A percentile compares a stretch with the other conserved stretches of the same genome.
These are phyloP conservation scores for Zaprionus inermis DNA, from an alignment of 1,140 invertebrate species.

Conservation along the genomic window DNA sequence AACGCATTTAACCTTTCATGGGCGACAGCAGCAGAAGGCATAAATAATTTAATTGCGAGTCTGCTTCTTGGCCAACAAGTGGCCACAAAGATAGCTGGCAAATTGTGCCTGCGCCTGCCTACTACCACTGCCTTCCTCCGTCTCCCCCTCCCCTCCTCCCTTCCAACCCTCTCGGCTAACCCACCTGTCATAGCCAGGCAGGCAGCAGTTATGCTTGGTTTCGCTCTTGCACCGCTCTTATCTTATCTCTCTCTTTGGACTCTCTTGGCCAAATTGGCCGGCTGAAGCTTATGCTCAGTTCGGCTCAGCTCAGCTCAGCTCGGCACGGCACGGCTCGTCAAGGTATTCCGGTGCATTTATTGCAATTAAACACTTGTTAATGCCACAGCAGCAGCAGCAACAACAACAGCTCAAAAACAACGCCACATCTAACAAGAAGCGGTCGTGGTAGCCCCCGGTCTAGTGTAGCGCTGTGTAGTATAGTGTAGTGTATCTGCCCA, in stretches of 20 bases:
- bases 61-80: conserved; percentile 54
- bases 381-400: conserved; percentile 44
- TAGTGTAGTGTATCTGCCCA: conserved; percentile 4
- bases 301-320: neutral
- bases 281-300: conserved; percentile 55
- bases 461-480: conserved; percentile 8
- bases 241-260: conserved; percentile 8
- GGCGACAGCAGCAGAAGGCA: conserved; percentile 21
- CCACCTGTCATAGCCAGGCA: neutral
- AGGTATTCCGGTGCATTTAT: conserved; percentile 80
- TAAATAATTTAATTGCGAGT: conserved; percentile 47
- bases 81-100: conserved; percentile 34
- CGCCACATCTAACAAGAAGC: conserved; percentile 71
- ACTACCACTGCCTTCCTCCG: too few relatives aligned
- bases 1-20: conserved; percentile 46
- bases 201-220: neutral
- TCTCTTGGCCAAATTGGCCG: conserved; percentile 22
- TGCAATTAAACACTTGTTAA: conserved; percentile 81
- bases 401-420: conserved; percentile 48
- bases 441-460: too few relatives aligned
- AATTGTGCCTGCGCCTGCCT: conserved; percentile 36
- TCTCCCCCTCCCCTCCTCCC: neutral
- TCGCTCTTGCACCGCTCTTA: conserved; percentile 9
- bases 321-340: conserved; percentile 29
- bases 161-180: neutral